A percentile compares a stretch with the other conserved stretches of the same genome.
phyloP scores from a whole-genome alignment of 23 tunicate species.

The Clavelina lepadiformis region DNA sequence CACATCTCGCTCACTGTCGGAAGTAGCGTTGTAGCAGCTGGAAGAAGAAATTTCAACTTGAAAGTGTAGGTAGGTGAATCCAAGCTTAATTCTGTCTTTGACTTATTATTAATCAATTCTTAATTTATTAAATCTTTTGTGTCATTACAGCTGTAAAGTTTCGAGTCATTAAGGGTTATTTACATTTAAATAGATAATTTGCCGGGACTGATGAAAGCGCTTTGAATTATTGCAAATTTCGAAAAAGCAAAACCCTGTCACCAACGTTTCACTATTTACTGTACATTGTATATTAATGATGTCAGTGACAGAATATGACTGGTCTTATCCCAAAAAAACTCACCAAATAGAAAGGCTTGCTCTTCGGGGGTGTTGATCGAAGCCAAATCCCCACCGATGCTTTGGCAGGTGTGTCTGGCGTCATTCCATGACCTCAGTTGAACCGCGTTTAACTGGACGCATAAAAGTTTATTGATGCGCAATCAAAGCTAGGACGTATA shows the following conservation, averaged over 20 bases:
- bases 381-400: conserved; percentile 59
- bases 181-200: too few relatives aligned
- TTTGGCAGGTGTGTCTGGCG: conserved; percentile 55
- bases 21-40: background rate
- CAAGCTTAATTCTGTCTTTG: background rate
- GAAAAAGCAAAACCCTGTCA: too few relatives aligned
- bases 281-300: too few relatives aligned
- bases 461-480: background rate
- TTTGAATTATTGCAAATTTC: too few relatives aligned
- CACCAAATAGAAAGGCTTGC: conserved; percentile 40
- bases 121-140: background rate
- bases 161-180: too few relatives aligned
- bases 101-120: background rate
- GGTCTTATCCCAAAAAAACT: too few relatives aligned
- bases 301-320: too few relatives aligned
- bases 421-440: conserved; percentile 70
- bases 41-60: too few relatives aligned
- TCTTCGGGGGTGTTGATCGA: conserved; percentile 73
- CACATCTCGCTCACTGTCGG: conserved; percentile 49
- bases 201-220: too few relatives aligned
- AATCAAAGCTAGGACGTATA: too few relatives aligned
- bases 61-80: too few relatives aligned
- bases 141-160: background rate
- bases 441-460: conserved; percentile 61
- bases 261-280: too few relatives aligned